Percentiles rank a stretch among this genome's conserved stretches.
phyloP scores from a whole-genome alignment of 2,888 invertebrate genomes.

The Noctua pronuba region DNA sequence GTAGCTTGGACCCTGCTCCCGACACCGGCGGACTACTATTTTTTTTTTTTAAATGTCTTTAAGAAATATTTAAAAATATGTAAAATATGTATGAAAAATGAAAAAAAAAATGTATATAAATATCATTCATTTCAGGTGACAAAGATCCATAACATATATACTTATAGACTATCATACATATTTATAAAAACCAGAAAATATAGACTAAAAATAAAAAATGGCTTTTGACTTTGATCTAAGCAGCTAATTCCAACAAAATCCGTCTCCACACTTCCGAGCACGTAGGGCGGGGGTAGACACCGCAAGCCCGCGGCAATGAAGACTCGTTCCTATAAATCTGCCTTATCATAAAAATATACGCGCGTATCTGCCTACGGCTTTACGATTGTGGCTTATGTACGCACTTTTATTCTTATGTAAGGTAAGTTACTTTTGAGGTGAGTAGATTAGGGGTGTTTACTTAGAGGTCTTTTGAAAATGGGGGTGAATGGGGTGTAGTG shows the following conservation, averaged over 20 bases:
- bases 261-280: conserved; percentile 68
- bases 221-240: neutral
- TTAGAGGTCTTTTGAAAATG: neutral
- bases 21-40: too few relatives aligned
- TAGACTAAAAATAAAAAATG: too few relatives aligned
- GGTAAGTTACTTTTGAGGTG: conserved; percentile 43
- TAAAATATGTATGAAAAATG: too few relatives aligned
- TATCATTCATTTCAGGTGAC: too few relatives aligned
- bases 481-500: too few relatives aligned
- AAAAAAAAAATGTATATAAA: too few relatives aligned
- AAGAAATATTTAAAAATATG: too few relatives aligned
- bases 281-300: conserved; percentile 81
- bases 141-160: too few relatives aligned
- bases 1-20: too few relatives aligned
- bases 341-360: conserved; percentile 89
- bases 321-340: conserved; percentile 90
- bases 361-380: conserved; percentile 68
- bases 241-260: conserved; percentile 17
- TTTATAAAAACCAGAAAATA: too few relatives aligned
- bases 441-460: conserved; percentile 13
- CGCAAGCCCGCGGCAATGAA: conserved; percentile 85
- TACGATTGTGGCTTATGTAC: conserved; percentile 67
- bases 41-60: too few relatives aligned
- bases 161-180: too few relatives aligned
- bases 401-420: conserved; percentile 56